Evolutionary conservation across 1,140 invertebrate genomes (phyloP).

Genomic region (Battus philenor): DNA sequence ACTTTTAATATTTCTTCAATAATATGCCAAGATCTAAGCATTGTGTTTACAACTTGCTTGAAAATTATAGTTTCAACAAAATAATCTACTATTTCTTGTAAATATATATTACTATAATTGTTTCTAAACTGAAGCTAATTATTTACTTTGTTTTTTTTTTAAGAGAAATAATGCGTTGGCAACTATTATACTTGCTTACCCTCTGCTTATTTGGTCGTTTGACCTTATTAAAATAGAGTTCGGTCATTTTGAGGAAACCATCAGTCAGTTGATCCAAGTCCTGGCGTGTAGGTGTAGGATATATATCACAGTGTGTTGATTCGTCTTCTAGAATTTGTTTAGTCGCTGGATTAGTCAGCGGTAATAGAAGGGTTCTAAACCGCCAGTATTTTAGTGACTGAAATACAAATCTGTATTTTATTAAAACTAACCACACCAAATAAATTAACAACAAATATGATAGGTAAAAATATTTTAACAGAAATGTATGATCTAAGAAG

Average conservation of each 20-base stretch:
- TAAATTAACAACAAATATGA: too few species aligned
- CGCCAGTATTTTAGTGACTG: constrained; percentile 96
- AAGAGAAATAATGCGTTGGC: too few species aligned
- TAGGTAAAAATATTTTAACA: too few species aligned
- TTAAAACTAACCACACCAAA: too few species aligned
- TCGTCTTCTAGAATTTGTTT: constrained; percentile 83
- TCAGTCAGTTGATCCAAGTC: constrained; percentile 79
- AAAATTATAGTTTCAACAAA: neutral
- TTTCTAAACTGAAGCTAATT: too few species aligned
- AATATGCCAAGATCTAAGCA: too few species aligned
- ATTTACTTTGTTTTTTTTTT: too few species aligned
- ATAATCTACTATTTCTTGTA: neutral
- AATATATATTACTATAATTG: too few species aligned
- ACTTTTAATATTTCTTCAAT: too few species aligned
- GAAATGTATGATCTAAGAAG: too few species aligned
- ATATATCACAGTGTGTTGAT: constrained; percentile 87
- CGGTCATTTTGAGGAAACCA: constrained; percentile 91
- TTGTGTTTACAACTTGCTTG: neutral
- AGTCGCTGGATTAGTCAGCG: constrained; percentile 83
- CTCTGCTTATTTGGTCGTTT: constrained; percentile 82
- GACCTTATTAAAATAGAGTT: constrained; percentile 93
- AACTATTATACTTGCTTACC: constrained; percentile 72
- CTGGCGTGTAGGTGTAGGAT: constrained; percentile 81
- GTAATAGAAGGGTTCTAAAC: constrained; percentile 91
- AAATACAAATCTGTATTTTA: constrained; percentile 22